Conservation (phyloP, 2,113 vertebrate species). For the Rattus norvegicus region GRCr8 NC_086036.1:62571501-62572000, state of each 20-base stretch:
- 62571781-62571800: too few species aligned
- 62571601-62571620: too few species aligned
- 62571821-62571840: background rate
- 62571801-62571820: background rate
- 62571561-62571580: too few species aligned
- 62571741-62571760: background rate
- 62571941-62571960: background rate
- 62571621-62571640: too few species aligned
- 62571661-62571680: background rate
- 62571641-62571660: too few species aligned
- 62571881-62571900: background rate
- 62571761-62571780: background rate
- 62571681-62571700: too few species aligned
- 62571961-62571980: too few species aligned
- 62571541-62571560: too few species aligned
- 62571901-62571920: background rate
- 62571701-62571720: background rate
- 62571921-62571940: background rate
- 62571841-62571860: background rate
- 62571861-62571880: background rate
- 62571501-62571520: too few species aligned
- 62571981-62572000: too few species aligned
- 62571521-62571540: too few species aligned
- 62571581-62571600: too few species aligned
- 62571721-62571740: background rate